Base-by-base conservation (phyloP, 2,888 invertebrate genomes). In the Nomada lathburiana region DNA sequence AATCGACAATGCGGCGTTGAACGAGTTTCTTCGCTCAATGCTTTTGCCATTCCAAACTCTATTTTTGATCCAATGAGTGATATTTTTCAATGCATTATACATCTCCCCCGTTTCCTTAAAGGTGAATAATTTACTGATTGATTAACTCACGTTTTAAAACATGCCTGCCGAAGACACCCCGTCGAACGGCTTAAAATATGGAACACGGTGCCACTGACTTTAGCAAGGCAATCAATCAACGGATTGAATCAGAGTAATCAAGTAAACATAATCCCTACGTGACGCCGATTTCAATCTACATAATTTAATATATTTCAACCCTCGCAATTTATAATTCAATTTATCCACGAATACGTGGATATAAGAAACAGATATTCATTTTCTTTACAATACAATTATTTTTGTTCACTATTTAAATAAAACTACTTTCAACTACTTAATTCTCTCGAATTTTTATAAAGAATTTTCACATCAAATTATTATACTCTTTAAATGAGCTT, bases 1-100 rank as follows among this genome's bases (percentile, higher is more conserved):
- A 59, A 67, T 67, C 73, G n/a, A 47, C 57, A 36, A 57, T 29
- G 42, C 13, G 4, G 63, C 23, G 63, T 72, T 7, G 53, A 72
- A 63, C 62, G 63, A 63, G 63, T 53, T 23, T 53, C 23, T 47
- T 7, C 62, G 18, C 13, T 18, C 26, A 44, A 42, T 29, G 16
- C 7, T 11, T 23, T 23, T 23, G 11, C 29, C 18, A 7, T 18
- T 13, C 20, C 47, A 29, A 29, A 20, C 13, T 20, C 23, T 18
- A 10, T 2, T 23, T 20, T 11, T 11, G 1, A 23, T 55, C 10
- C 0, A 20, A 9, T 9, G 13, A 20, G 20, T 55, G 20, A 55
- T 5, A 23, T 55, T 20, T 20, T 55, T 23, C 23, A 57, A 20
- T 55, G 10, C 50, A 50, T 18, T 50, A 13, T 50, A 50, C 50